Evolutionary conservation across 2,888 invertebrate genomes (phyloP), one percentile per base, ranked within the genome.

Genomic region (Parnassius apollo): DNA sequence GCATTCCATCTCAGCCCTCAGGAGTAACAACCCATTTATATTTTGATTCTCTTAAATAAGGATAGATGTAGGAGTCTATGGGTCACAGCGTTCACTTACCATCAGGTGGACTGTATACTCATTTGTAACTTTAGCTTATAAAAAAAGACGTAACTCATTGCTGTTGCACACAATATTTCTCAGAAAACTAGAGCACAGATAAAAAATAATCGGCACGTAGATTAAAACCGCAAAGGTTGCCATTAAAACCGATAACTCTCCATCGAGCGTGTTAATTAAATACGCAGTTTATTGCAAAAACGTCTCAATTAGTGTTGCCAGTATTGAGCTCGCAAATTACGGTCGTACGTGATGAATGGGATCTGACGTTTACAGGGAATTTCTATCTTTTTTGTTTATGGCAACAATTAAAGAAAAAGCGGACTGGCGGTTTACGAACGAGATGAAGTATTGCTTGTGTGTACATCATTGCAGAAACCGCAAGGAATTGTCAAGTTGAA

Each of bases 271-370:
- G 55, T 46, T 52, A 61, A 56, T 61, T 61, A 57, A 61, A 12
- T 49, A 25, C 42, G 11, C 18, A 51, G 57, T 51, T 53, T 42
- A 25, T 48, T 18, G 61, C 13, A 62, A 61, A 61, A 57, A 62
- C 13, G 44, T 57, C 62, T 57, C 62, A 62, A 62, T 62, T 62
- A 62, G 25, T 13, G 44, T 22, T 42, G 60, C n/a, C 10, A 18
- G 18, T 49, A 49, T 13, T n/a, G 18, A 57, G 50, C 25, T 48
- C 46, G 46, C 45, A 48, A 57, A 62, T 57, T 53, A 57, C 53
- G 2, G 46, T 53, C 7, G 22, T 9, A 1, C 35, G 62, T 62
- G 62, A 62, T 54, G 53, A 57, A 62, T 62, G 62, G 42, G 55
- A 55, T 18, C 7, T 22, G 55, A 44, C 49, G 12, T 49, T 49